Base-by-base conservation (phyloP, 2,113 vertebrate genomes). In the Mormyrus lacerda region DNA sequence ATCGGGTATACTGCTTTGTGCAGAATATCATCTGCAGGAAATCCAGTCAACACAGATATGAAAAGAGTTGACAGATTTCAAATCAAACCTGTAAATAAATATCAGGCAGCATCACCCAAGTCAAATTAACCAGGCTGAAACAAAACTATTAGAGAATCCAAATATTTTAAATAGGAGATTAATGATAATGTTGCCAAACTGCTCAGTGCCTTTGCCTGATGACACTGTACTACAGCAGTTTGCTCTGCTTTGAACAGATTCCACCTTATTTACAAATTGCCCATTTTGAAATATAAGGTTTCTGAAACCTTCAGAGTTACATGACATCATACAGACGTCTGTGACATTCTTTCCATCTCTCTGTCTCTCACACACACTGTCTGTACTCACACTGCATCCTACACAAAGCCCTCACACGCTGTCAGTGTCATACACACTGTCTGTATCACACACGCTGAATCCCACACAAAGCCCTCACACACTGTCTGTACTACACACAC, bases 321-420 rank as follows among this genome's bases (percentile, higher is more conserved):
- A 61, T 91, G 92, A 53, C 89, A 90, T 91, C 87, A 90, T 61
- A 90, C 48, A 91, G 92, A 92, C 45, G 94, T 92, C 92, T 89
- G 90, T 92, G 92, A 92, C 94, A 91, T 93, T 91, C 92, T 91
- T 92, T 89, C 88, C 90, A 90, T 91, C 93, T 91, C 93, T 91
- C 86, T 65, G 10, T 27, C n/a, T 65, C n/a, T n/a, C 58, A 65
- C 10, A 65, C 9, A 65, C n/a, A 11, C 61, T 65, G n/a, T 13
- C n/a, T 65, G 61, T 31, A 31, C n/a, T n/a, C 58, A 61, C 58
- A 65, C 58, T 65, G 58, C 58, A 65, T 65, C 58, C 58, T 9
- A 65, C 24, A 55, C 19, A 58, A 58, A 58, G 55, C 55, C 19
- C 55, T 58, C 55, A 58, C 58, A 61, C 58, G 27, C 58, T 61